Conservation (phyloP, 2,797 vertebrate species). For the Phalloptychus januarius region DNA sequence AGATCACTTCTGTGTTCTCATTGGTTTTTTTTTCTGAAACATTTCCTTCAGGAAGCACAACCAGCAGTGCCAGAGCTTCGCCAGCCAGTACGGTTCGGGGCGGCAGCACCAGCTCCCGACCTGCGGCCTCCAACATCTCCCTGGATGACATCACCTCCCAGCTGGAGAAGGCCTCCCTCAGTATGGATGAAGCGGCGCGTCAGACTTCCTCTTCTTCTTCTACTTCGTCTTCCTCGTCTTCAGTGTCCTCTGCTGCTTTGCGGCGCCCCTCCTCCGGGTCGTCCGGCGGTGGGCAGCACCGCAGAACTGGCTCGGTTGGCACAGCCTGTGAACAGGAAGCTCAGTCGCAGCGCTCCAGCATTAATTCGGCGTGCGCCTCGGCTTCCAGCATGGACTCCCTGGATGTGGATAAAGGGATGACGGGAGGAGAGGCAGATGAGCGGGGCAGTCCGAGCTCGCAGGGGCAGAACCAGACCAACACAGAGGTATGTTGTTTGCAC, state of each 20-base stretch:
- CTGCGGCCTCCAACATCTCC: conserved; percentile 89
- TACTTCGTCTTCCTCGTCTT: conserved; percentile 72
- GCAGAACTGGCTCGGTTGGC: conserved; percentile 91
- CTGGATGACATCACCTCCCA: conserved; percentile 98
- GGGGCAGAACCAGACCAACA: conserved; percentile 72
- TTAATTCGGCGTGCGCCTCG: conserved; percentile 91
- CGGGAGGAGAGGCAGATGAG: conserved; percentile 85
- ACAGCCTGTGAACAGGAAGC: conserved; percentile 89
- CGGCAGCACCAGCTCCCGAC: conserved; percentile 75
- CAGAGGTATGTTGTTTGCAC: conserved; percentile 73
- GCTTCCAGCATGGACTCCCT: conserved; percentile 97
- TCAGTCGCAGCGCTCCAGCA: conserved; percentile 81
- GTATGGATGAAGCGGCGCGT: conserved; percentile 97
- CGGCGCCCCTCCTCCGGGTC: conserved; percentile 73
- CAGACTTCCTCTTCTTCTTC: conserved; percentile 83
- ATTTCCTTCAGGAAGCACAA: conserved; percentile 76
- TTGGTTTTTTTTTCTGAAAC: background rate
- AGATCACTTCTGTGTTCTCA: background rate
- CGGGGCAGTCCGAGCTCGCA: conserved; percentile 59
- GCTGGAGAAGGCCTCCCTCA: conserved; percentile 90
- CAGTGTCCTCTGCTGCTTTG: conserved; percentile 72
- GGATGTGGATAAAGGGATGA: conserved; percentile 85
- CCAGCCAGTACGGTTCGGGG: conserved; percentile 86
- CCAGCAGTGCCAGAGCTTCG: conserved; percentile 80
- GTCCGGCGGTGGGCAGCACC: conserved; percentile 83